These are phyloP conservation scores for Tichodroma muraria DNA, from an alignment of 2,113 vertebrate species.

Conservation along the genomic window DNA sequence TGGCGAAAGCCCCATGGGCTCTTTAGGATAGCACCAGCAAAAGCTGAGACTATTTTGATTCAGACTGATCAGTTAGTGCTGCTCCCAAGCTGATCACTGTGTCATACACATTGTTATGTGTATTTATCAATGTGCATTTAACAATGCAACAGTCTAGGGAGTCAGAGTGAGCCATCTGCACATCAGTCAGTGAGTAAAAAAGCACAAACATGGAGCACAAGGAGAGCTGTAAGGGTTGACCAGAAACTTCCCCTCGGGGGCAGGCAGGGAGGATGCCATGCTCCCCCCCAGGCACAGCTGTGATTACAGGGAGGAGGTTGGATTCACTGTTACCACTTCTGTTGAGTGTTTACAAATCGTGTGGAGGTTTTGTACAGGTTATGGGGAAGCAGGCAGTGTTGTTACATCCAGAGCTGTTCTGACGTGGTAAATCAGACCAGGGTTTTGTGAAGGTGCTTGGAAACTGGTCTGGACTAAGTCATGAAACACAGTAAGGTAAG, in stretches of 20 bases:
- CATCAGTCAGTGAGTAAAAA: neutral
- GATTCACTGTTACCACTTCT: neutral
- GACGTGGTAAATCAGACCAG: neutral
- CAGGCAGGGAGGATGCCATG: accelerated
- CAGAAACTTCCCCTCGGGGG: neutral
- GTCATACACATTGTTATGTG: neutral
- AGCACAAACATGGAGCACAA: neutral
- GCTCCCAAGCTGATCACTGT: neutral
- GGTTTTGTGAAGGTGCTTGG: neutral
- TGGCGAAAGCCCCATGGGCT: neutral
- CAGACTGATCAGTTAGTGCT: neutral
- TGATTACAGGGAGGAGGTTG: accelerated
- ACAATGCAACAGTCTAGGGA: neutral
- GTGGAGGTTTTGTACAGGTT: neutral
- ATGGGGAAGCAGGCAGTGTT: neutral
- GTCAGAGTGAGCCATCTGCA: neutral
- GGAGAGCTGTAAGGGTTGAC: neutral
- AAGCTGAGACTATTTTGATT: neutral
- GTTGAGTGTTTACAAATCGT: neutral
- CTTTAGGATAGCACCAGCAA: neutral
- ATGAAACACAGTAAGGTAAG: neutral
- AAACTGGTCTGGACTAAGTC: neutral
- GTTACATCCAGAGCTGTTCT: neutral
- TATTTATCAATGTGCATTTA: neutral
- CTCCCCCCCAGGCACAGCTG: neutral